phyloP scores from a whole-genome alignment of 2,797 vertebrate species.

The Odontamblyopus rebecca region DNA sequence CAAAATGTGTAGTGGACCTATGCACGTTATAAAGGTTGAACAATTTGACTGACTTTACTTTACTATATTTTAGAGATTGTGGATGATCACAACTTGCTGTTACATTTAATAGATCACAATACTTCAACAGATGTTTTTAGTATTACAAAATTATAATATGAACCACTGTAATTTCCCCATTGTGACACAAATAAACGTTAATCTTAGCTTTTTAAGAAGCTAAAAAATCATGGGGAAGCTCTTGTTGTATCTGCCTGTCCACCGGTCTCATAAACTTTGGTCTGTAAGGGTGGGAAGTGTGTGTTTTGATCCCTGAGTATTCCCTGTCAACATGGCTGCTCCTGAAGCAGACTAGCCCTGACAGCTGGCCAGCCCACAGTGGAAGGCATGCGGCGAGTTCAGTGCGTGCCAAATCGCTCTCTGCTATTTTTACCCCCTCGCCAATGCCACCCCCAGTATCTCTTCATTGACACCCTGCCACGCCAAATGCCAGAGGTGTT shows the following conservation, averaged over 20 bases:
- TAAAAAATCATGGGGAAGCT: no score
- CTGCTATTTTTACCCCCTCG: constrained; percentile 68
- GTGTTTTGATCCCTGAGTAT: constrained; percentile 39
- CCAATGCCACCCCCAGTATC: constrained; percentile 43
- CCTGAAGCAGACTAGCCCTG: constrained; percentile 59
- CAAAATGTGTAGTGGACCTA: neutral
- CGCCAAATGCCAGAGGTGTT: constrained; percentile 35
- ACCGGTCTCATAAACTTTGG: neutral
- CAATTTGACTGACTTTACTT: neutral
- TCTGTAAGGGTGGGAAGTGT: constrained; percentile 21
- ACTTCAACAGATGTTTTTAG: neutral
- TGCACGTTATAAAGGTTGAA: neutral
- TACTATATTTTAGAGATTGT: no score
- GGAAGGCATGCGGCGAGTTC: constrained; percentile 61
- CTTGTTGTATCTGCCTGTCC: neutral
- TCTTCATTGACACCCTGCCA: constrained; percentile 58
- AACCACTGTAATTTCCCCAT: neutral
- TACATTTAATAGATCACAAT: neutral
- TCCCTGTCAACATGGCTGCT: constrained; percentile 57
- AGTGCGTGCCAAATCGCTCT: constrained; percentile 43
- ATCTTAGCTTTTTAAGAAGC: no score
- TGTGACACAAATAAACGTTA: no score
- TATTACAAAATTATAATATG: neutral
- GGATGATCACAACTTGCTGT: neutral
- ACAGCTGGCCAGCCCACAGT: constrained; percentile 71